phyloP scores from a whole-genome alignment of 2,888 invertebrate genomes.

The Eristalis arbustorum region DNA sequence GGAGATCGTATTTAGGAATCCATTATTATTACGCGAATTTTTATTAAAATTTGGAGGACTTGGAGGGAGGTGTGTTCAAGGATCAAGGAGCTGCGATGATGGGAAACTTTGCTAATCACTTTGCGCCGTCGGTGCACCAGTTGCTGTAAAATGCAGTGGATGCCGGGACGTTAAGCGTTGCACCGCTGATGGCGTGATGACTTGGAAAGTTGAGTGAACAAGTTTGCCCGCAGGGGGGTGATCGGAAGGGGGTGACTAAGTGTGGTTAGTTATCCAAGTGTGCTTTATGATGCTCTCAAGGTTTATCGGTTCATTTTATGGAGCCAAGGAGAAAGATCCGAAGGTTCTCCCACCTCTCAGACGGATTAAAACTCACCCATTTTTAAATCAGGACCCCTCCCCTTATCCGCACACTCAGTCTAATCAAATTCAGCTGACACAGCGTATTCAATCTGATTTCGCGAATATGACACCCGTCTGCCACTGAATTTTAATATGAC shows the following conservation, averaged over 20 bases:
- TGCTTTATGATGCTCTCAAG: neutral
- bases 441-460: neutral
- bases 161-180: neutral
- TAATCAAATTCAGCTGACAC: neutral
- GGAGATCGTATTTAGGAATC: conserved; percentile 19
- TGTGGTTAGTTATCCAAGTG: neutral
- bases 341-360: neutral
- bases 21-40: conserved; percentile 27
- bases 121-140: neutral
- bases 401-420: neutral
- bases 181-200: neutral
- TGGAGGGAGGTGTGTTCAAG: neutral
- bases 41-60: conserved; percentile 19
- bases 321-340: neutral
- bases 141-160: neutral
- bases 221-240: neutral
- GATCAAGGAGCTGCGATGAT: neutral
- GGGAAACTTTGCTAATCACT: neutral
- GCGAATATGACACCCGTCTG: neutral
- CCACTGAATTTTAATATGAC: neutral
- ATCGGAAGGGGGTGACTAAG: neutral
- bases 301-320: neutral
- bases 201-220: neutral
- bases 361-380: neutral
- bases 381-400: too few species aligned